Percentiles rank a stretch among this genome's conserved stretches.
Conservation (phyloP, 2,113 vertebrate species). For the Phylloscopus trochilus region DNA sequence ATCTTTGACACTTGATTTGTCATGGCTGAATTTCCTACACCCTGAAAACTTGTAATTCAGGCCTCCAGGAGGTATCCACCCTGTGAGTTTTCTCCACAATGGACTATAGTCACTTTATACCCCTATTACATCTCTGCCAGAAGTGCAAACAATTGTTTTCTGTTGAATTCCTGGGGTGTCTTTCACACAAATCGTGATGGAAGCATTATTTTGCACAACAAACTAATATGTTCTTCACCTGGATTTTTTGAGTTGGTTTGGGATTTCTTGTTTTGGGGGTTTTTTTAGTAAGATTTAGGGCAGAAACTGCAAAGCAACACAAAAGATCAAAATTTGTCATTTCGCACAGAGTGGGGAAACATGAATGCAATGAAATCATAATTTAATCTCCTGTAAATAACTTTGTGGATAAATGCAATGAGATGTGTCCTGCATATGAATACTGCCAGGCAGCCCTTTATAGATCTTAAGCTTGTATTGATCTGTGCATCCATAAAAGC, state of each 20-base stretch:
- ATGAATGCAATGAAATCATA: not conserved
- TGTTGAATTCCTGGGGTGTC: not conserved
- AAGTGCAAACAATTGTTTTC: not conserved
- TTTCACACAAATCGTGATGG: not conserved
- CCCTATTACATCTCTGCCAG: not conserved
- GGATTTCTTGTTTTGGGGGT: rapidly evolving
- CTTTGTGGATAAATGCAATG: constrained; percentile 20
- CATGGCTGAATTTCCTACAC: not conserved
- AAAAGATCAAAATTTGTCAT: not conserved
- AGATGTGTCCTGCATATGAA: not conserved
- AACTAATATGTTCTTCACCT: not conserved
- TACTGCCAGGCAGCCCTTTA: not conserved
- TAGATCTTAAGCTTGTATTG: constrained; percentile 53
- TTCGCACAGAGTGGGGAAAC: not conserved
- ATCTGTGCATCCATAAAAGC: constrained; percentile 60
- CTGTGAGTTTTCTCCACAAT: not conserved
- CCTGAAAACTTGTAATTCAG: not conserved
- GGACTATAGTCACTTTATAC: not conserved
- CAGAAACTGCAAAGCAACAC: not conserved
- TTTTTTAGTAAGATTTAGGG: not conserved
- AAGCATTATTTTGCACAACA: not conserved
- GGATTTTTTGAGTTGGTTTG: not conserved
- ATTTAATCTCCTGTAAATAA: constrained; percentile 34
- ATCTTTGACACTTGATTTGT: not conserved
- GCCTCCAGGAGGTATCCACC: not conserved